Conservation (phyloP, 2,113 vertebrate genomes). For the Chionodraco myersi region DNA sequence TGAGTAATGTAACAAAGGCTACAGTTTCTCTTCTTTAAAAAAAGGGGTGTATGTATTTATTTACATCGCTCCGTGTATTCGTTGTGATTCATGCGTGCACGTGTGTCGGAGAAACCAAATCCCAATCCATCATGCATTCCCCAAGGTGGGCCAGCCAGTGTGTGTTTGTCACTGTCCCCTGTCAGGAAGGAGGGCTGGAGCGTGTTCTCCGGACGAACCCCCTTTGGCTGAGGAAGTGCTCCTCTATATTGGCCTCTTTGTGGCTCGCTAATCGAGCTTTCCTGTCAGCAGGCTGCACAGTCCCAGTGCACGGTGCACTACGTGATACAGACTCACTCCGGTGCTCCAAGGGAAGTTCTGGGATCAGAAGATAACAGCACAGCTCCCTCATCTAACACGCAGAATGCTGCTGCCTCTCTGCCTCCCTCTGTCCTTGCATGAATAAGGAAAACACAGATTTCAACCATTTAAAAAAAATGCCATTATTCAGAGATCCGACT, state of each 20-base stretch:
- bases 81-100: constrained; percentile 43
- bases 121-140: constrained; percentile 75
- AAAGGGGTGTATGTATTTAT: constrained; percentile 13
- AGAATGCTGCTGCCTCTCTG: constrained; percentile 58
- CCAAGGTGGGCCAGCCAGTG: constrained; percentile 66
- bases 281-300: constrained; percentile 85
- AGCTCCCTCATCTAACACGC: constrained; percentile 79
- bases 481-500: constrained; percentile 52
- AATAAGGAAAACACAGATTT: constrained; percentile 70
- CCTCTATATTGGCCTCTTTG: constrained; percentile 85
- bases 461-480: constrained; percentile 45
- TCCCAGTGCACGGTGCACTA: constrained; percentile 76
- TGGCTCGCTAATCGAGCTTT: constrained; percentile 87
- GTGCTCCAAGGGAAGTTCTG: constrained; percentile 92
- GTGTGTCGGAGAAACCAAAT: constrained; percentile 71
- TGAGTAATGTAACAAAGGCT: constrained; percentile 43
- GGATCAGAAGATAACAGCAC: constrained; percentile 90
- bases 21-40: background rate
- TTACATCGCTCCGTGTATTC: constrained; percentile 10
- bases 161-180: constrained; percentile 77
- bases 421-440: constrained; percentile 61
- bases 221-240: constrained; percentile 83
- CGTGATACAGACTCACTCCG: constrained; percentile 84
- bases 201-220: constrained; percentile 79
- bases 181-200: constrained; percentile 82